phyloP scores from a whole-genome alignment of 1,140 invertebrate genomes.

The Drosophila auraria region DNA sequence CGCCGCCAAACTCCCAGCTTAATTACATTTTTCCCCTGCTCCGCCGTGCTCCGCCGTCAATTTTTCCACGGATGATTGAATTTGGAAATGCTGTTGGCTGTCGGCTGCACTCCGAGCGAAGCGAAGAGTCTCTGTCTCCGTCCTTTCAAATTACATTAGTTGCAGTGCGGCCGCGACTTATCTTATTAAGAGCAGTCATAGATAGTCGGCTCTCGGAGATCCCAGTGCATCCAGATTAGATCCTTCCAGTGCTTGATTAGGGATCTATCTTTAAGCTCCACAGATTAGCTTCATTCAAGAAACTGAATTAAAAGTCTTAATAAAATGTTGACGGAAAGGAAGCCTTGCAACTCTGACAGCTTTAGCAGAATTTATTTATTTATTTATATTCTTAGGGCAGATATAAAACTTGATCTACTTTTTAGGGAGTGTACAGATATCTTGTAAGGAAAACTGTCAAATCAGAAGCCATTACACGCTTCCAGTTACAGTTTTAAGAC shows the following conservation, averaged over 20 bases:
- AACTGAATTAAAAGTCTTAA: too few relatives aligned
- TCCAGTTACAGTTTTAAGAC: background rate
- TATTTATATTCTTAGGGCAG: too few relatives aligned
- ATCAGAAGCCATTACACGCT: too few relatives aligned
- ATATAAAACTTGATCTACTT: too few relatives aligned
- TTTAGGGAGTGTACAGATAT: too few relatives aligned
- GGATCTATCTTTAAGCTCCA: background rate
- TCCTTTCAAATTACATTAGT: conserved; percentile 65
- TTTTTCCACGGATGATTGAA: conserved; percentile 72
- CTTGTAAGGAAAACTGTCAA: too few relatives aligned
- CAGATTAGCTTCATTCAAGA: too few relatives aligned
- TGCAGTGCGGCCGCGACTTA: conserved; percentile 51
- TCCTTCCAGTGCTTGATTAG: too few relatives aligned
- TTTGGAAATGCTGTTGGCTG: conserved; percentile 64
- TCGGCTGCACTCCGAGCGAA: conserved; percentile 32
- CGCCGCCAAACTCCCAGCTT: conserved; percentile 28
- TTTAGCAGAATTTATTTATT: too few relatives aligned
- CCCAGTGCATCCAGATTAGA: too few relatives aligned
- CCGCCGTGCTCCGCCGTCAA: conserved; percentile 1
- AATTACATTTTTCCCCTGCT: conserved; percentile 47
- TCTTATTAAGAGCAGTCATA: conserved; percentile 60
- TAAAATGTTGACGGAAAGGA: too few relatives aligned
- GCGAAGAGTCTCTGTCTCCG: background rate
- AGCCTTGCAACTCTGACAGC: too few relatives aligned
- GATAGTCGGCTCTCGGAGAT: background rate